Evolutionary conservation across 2,797 vertebrate species (phyloP).

Genomic region (Hybognathus amarus): DNA sequence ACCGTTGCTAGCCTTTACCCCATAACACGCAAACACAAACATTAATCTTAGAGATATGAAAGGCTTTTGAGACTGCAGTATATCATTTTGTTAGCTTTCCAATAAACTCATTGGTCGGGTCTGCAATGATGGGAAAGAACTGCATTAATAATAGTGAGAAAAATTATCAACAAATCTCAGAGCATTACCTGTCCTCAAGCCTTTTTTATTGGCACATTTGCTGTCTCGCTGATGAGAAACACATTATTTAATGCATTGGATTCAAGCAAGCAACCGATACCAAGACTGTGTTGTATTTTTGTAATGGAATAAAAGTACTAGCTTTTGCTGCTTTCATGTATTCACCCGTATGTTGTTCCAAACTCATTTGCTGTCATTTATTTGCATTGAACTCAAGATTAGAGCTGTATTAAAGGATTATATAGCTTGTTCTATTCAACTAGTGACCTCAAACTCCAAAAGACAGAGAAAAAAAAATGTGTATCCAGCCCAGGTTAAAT

Average conservation of each 20-base stretch:
- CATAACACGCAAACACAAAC: slow-evolving; percentile 45
- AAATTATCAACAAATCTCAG: slow-evolving; percentile 42
- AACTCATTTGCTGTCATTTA: neutral
- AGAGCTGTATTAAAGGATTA: neutral
- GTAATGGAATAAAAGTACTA: neutral
- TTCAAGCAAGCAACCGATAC: neutral
- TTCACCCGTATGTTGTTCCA: neutral
- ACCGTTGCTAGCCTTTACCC: slow-evolving; percentile 28
- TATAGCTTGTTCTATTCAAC: neutral
- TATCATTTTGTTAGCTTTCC: slow-evolving; percentile 68
- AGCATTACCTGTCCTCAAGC: slow-evolving; percentile 24
- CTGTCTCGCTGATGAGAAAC: slow-evolving; percentile 29
- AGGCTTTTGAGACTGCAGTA: slow-evolving; percentile 67
- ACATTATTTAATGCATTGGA: slow-evolving; percentile 24
- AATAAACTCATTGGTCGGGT: slow-evolving; percentile 62
- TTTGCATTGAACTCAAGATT: neutral
- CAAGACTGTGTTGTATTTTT: neutral
- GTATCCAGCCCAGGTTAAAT: neutral
- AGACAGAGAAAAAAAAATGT: too few species aligned
- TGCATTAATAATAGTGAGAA: slow-evolving; percentile 52
- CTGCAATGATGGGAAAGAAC: slow-evolving; percentile 33
- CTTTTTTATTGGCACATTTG: slow-evolving; percentile 35
- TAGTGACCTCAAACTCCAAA: neutral
- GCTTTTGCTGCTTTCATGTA: slow-evolving; percentile 12
- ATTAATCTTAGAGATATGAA: slow-evolving; percentile 70